phyloP scores from a whole-genome alignment of 2,888 invertebrate genomes.

The Drosophila stalkeri region DNA sequence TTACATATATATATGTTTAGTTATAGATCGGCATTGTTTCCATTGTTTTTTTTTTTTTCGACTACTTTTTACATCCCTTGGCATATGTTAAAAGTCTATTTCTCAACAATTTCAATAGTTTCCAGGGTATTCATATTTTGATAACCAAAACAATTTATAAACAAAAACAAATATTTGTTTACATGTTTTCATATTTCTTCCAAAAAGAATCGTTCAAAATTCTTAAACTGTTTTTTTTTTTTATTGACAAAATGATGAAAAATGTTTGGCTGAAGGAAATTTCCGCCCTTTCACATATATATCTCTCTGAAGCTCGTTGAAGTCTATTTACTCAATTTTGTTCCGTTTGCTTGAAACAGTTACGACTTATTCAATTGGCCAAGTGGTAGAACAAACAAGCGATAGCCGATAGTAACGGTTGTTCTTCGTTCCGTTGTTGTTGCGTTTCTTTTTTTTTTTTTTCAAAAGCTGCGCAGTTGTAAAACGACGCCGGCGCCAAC shows the following conservation, averaged over 20 bases:
- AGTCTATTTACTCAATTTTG: background rate
- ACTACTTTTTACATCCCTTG: no score
- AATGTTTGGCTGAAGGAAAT: background rate
- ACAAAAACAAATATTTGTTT: constrained; percentile 4
- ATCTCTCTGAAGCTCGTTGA: no score
- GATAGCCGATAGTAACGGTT: constrained; percentile 24
- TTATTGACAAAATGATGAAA: background rate
- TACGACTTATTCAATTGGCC: constrained; percentile 21
- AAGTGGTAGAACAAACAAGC: constrained; percentile 14
- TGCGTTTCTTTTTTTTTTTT: background rate
- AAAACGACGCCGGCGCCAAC: constrained; percentile 46
- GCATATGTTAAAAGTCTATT: background rate
- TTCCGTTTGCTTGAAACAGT: background rate
- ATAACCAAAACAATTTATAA: constrained; percentile 2
- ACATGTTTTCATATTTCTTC: background rate
- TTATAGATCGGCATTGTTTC: no score
- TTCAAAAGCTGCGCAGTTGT: constrained; percentile 68
- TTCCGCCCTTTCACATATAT: background rate
- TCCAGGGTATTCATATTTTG: background rate
- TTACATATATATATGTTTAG: no score
- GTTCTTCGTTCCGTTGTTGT: constrained; percentile 8
- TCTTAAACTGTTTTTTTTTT: no score
- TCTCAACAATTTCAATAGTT: background rate
- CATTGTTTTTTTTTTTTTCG: no score
- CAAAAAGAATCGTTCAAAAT: background rate